Base-by-base conservation (phyloP, 1,140 invertebrate genomes). In the Piezodorus guildinii region DNA sequence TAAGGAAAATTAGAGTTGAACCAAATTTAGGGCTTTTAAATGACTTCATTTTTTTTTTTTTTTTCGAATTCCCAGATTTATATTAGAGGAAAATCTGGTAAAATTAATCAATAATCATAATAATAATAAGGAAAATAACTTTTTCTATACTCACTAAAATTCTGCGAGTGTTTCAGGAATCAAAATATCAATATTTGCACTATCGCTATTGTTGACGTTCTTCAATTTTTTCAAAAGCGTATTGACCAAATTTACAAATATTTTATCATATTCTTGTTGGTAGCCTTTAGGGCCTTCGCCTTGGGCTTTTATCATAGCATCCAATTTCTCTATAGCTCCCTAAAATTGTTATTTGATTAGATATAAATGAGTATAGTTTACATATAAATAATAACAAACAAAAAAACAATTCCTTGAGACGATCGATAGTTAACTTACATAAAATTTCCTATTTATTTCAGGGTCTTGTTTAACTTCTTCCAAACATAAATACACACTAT, bases 381-480 rank as follows among this genome's bases (percentile, higher is more conserved):
- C 15, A n/a, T 46, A 49, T 49, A 19, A 17, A 49, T 49, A 21
- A n/a, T 46, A 49, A 49, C 17, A 3, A n/a, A 17, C 10, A 49
- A 49, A 19, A 49, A 49, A 17, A 4, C 45, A 16, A 3, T 49
- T 49, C 4, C n/a, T 43, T 39, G 58, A 17, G n/a, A 60, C n/a
- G 34, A 39, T 60, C 30, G 9, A 23, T 19, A 43, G 43, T 4
- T 16, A 59, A 63, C 0, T 71, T 67, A 4, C 70, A 19, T 73
- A 69, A 44, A 75, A 78, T 0, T 74, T 72, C 23, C 69, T 73
- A 4, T 73, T 73, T 1, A 81, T 71, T 25, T 77, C 77, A 16
- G 71, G 75, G 69, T 83, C 80, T 68, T 83, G 82, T 21, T 77
- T 76, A 15, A 83, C 74, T 70, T 85, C 84, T 66, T 82, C 79